phyloP scores from a whole-genome alignment of 2,113 vertebrate species.

The Trematomus loennbergii region DNA sequence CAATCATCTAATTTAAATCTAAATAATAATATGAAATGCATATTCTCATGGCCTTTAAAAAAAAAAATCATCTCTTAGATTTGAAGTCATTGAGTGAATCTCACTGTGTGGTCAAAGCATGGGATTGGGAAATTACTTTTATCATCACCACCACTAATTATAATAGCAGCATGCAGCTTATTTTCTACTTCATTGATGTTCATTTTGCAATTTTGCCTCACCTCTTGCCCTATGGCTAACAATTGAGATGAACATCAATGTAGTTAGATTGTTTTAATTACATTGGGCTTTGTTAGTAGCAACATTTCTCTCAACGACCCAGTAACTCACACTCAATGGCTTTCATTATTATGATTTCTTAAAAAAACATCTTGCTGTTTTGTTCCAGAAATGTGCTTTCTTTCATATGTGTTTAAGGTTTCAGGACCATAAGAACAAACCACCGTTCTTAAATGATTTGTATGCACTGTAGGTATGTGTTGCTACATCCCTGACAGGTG shows the following conservation, averaged over 20 bases:
- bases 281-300: background rate
- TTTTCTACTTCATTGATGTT: too few species aligned
- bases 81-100: background rate
- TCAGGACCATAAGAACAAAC: constrained; percentile 4
- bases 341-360: background rate
- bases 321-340: background rate
- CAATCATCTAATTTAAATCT: background rate
- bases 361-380: background rate
- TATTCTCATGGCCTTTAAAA: background rate
- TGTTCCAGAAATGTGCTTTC: background rate
- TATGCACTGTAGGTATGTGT: background rate
- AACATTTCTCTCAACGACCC: background rate
- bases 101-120: background rate
- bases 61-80: too few species aligned
- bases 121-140: background rate
- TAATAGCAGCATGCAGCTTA: background rate
- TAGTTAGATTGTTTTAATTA: background rate
- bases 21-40: background rate
- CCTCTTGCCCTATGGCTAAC: background rate
- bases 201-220: too few species aligned
- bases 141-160: constrained; percentile 2
- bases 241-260: background rate
- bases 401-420: too few species aligned
- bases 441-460: constrained; percentile 12
- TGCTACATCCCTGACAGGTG: constrained; percentile 24